phyloP scores from a whole-genome alignment of 1,140 invertebrate genomes.

The Paralvinella palmiformis region DNA sequence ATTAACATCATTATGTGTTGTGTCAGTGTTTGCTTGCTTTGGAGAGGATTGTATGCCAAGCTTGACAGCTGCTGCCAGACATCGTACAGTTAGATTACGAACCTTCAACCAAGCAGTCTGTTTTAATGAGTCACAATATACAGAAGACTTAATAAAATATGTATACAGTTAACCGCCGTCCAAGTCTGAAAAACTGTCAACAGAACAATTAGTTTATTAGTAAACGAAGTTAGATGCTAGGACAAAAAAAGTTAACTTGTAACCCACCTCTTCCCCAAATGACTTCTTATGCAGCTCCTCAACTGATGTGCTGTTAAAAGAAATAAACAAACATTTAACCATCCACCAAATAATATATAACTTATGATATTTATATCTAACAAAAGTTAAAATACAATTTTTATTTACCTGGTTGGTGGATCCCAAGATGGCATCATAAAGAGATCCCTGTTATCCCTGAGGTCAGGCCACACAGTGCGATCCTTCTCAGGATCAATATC shows the following conservation, averaged over 20 bases:
- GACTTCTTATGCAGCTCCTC: slow-evolving; percentile 32
- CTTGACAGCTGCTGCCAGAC: slow-evolving; percentile 34
- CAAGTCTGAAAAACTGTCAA: neutral
- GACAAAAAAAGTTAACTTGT: slow-evolving; percentile 3
- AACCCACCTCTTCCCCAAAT: slow-evolving; percentile 37
- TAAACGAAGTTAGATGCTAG: slow-evolving; percentile 7
- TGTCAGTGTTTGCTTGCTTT: slow-evolving; percentile 12
- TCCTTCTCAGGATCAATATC: slow-evolving; percentile 57
- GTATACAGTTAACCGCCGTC: neutral
- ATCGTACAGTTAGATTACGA: slow-evolving; percentile 33
- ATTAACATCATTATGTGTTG: slow-evolving; percentile 19
- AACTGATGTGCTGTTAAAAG: slow-evolving; percentile 9
- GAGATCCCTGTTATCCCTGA: slow-evolving; percentile 60
- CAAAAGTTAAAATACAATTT: neutral
- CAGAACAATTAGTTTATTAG: neutral
- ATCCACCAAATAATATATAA: neutral
- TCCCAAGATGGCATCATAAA: slow-evolving; percentile 46
- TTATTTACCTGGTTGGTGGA: slow-evolving; percentile 33
- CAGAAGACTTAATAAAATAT: too few relatives aligned
- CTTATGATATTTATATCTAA: neutral
- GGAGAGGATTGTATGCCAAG: slow-evolving; percentile 25
- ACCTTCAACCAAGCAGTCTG: slow-evolving; percentile 43
- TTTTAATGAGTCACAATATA: too few relatives aligned
- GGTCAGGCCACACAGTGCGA: slow-evolving; percentile 50
- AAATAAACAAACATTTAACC: slow-evolving; percentile 20